Evolutionary conservation across 2,888 invertebrate genomes (phyloP).

Genomic region (Cosmorhoe ocellata): DNA sequence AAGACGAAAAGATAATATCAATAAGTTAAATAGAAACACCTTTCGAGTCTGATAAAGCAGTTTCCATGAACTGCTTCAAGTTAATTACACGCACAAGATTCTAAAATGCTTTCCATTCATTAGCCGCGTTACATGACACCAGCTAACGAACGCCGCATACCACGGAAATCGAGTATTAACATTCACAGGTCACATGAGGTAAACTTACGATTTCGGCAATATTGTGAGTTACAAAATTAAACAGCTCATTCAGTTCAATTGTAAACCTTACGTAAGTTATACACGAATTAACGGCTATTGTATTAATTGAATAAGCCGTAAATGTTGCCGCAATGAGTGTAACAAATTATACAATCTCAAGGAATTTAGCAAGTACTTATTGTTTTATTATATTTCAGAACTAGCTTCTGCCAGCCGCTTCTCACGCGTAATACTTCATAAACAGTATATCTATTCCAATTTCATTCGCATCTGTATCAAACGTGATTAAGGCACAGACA

Average conservation of each 20-base stretch:
- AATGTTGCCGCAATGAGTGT: conserved; percentile 36
- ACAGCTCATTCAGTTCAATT: conserved; percentile 58
- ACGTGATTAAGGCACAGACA: no score
- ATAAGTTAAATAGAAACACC: background rate
- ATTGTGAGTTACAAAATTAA: conserved; percentile 58
- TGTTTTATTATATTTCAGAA: background rate
- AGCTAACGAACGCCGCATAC: conserved; percentile 28
- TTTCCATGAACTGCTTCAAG: conserved; percentile 18
- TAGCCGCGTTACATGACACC: conserved; percentile 43
- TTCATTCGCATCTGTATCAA: no score
- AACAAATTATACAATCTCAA: conserved; percentile 31
- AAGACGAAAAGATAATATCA: no score
- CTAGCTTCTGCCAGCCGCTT: no score
- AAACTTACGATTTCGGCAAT: conserved; percentile 45
- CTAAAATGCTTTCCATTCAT: conserved; percentile 40
- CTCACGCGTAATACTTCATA: no score
- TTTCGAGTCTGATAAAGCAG: conserved; percentile 6
- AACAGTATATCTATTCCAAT: no score
- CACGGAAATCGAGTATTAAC: conserved; percentile 47
- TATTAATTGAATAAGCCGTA: conserved; percentile 57
- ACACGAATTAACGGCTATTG: conserved; percentile 60
- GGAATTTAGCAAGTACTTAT: background rate
- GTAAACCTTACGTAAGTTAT: conserved; percentile 60
- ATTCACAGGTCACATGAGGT: conserved; percentile 49
- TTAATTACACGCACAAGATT: conserved; percentile 33